These are phyloP conservation scores for Adrianichthys oophorus DNA, from an alignment of 2,797 vertebrate genomes.

Conservation along the genomic window DNA sequence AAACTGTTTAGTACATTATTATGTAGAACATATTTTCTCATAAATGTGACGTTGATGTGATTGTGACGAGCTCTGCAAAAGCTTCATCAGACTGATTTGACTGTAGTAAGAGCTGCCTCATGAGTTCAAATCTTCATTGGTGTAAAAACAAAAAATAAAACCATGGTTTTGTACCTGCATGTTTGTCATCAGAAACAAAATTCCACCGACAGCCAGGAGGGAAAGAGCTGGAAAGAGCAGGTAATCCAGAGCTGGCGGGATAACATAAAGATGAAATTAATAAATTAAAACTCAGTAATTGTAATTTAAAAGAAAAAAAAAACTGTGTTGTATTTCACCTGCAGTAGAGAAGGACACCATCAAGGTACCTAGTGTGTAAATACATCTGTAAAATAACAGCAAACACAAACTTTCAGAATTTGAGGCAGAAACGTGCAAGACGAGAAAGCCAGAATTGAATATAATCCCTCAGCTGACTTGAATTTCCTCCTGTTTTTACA, in stretches of 20 bases:
- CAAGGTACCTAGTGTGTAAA: slow-evolving; percentile 82
- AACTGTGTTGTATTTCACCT: slow-evolving; percentile 67
- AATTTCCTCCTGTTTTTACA: slow-evolving; percentile 20
- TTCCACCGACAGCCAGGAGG: slow-evolving; percentile 82
- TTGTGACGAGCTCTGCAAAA: no score
- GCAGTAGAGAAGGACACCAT: slow-evolving; percentile 82
- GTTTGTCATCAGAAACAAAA: slow-evolving; percentile 89
- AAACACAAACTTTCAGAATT: background rate
- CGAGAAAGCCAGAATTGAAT: background rate
- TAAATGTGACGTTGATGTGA: no score
- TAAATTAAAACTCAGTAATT: background rate
- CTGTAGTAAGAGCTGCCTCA: no score
- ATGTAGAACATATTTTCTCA: no score
- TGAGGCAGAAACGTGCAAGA: background rate
- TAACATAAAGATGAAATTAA: slow-evolving; percentile 7
- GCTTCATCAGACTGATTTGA: no score
- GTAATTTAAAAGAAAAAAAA: background rate
- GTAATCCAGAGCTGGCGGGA: slow-evolving; percentile 67
- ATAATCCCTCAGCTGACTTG: slow-evolving; percentile 14
- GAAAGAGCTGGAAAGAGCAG: slow-evolving; percentile 87
- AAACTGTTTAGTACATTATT: no score
- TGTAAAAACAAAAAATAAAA: no score
- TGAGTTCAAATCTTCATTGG: no score
- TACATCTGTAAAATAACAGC: slow-evolving; percentile 67
- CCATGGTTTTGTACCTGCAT: slow-evolving; percentile 82